These are phyloP conservation scores for Chiridota heheva DNA, from an alignment of 35 echinoderm and acorn worm genomes.

Conservation along the genomic window DNA sequence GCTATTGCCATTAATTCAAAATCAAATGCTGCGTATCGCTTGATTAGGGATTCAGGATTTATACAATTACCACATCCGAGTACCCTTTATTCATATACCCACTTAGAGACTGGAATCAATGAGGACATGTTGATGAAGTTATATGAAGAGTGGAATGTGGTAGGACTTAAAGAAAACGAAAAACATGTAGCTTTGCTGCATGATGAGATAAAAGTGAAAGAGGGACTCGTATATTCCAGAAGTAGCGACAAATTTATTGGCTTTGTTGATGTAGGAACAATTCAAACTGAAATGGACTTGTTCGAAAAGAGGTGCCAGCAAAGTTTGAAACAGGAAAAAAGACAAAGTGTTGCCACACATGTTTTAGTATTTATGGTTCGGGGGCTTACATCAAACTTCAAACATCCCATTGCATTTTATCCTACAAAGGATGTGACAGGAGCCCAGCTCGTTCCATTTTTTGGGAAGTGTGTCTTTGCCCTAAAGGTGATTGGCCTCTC, in stretches of 20 bases:
- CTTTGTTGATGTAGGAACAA: conserved; percentile 22
- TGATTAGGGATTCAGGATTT: conserved; percentile 11
- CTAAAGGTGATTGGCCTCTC: background rate
- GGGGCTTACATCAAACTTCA: background rate
- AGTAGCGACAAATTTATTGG: conserved; percentile 1
- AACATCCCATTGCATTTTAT: conserved; percentile 1
- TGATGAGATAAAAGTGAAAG: conserved; percentile 55
- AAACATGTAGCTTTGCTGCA: conserved; percentile 23
- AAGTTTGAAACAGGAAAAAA: background rate
- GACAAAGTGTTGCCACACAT: conserved; percentile 12
- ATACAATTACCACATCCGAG: background rate
- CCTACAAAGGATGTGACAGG: background rate
- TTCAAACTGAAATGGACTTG: conserved; percentile 9
- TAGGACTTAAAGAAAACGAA: background rate
- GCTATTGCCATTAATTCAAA: background rate
- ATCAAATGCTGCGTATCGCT: background rate
- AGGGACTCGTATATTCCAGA: conserved; percentile 13
- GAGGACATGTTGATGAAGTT: background rate
- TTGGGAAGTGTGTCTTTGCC: background rate
- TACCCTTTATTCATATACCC: conserved; percentile 12
- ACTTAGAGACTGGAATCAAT: background rate
- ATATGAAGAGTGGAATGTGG: background rate
- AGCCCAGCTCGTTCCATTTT: background rate
- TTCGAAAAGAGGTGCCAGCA: conserved; percentile 9
- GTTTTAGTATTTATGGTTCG: conserved; percentile 22